Evolutionary conservation across 2,113 vertebrate species (phyloP).

Genomic region (Macroglossus sobrinus): DNA sequence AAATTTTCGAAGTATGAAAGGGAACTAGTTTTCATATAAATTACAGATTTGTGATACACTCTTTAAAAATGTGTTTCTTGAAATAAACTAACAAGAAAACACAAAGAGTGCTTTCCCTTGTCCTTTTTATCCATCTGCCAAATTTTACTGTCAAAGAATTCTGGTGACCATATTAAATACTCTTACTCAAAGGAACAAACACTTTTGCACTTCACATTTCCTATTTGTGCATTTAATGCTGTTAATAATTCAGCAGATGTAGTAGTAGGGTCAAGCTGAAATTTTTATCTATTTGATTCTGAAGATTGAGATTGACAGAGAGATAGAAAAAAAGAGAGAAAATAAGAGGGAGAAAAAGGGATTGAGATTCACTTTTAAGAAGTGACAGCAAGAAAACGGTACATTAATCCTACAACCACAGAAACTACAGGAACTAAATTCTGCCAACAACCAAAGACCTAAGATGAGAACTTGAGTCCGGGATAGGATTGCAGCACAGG

Average conservation of each 20-base stretch:
- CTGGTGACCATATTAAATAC: background rate
- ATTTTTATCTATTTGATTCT: constrained; percentile 76
- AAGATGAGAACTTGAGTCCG: background rate
- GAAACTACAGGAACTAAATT: background rate
- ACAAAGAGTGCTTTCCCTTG: accelerated
- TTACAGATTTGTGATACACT: background rate
- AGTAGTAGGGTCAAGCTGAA: constrained; percentile 74
- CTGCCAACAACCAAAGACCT: background rate
- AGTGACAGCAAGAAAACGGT: background rate
- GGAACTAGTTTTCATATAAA: background rate
- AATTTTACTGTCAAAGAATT: constrained; percentile 53
- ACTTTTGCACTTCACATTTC: constrained; percentile 55
- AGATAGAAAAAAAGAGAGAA: background rate
- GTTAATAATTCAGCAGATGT: constrained; percentile 80
- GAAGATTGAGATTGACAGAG: background rate
- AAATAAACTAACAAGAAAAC: background rate
- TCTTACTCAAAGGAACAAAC: background rate
- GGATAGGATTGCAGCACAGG: background rate
- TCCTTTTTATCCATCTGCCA: constrained; percentile 53
- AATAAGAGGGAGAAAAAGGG: too few relatives aligned
- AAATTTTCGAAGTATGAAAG: background rate
- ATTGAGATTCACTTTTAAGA: background rate
- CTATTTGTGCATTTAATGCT: constrained; percentile 75
- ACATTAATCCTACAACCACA: background rate
- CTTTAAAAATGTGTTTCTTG: background rate